phyloP scores from a whole-genome alignment of 2,113 vertebrate species.

The Leptosomus discolor region DNA sequence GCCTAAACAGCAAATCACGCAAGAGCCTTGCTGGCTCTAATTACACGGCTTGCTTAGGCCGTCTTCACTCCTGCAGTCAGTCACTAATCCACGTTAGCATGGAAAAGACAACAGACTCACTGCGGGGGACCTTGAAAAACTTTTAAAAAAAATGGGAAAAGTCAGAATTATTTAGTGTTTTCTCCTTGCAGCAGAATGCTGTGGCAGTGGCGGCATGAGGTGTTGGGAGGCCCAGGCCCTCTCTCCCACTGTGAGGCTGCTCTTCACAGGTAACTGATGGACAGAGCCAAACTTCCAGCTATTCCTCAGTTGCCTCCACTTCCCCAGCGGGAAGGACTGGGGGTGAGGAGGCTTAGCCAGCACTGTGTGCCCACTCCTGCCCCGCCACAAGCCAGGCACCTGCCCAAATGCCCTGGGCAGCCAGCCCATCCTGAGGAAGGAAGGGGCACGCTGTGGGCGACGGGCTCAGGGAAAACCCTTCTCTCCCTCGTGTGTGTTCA shows the following conservation, averaged over 20 bases:
- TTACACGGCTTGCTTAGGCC: background rate
- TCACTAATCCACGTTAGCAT: background rate
- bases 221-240: background rate
- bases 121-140: background rate
- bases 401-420: background rate
- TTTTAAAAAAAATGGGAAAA: background rate
- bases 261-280: background rate
- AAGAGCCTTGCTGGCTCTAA: background rate
- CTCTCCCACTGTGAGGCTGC: background rate
- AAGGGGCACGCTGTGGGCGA: accelerated
- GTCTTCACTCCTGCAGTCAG: background rate
- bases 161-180: background rate
- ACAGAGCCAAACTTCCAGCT: background rate
- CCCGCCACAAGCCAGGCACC: background rate
- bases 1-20: background rate
- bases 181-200: background rate
- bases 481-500: background rate
- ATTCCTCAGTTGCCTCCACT: accelerated
- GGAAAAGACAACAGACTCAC: background rate
- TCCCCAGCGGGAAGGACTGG: accelerated
- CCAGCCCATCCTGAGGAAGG: background rate
- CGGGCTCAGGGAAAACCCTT: background rate
- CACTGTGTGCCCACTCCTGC: background rate
- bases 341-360: background rate
- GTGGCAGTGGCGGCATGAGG: background rate